A percentile compares a stretch with the other conserved stretches of the same genome.
phyloP scores from a whole-genome alignment of 2,797 vertebrate species.

The Lemur catta region DNA sequence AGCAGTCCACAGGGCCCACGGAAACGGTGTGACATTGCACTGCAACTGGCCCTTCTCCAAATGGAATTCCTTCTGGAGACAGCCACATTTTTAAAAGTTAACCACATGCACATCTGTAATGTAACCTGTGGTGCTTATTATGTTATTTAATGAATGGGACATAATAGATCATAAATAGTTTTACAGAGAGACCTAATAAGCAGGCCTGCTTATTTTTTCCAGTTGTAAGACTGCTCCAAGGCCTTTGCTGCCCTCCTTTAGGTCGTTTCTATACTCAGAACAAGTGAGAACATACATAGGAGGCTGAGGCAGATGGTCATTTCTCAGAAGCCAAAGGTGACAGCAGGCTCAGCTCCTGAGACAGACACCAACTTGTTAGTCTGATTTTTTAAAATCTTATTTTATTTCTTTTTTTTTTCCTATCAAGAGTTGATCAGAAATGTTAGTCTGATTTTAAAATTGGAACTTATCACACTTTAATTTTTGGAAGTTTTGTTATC shows the following conservation, averaged over 20 bases:
- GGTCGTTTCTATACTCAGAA: background rate
- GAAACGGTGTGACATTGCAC: constrained; percentile 24
- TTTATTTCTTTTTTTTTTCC: background rate
- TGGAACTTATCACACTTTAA: background rate
- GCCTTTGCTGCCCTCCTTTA: background rate
- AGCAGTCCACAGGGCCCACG: background rate
- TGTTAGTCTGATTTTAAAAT: background rate
- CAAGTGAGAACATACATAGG: background rate
- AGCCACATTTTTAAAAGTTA: constrained; percentile 47
- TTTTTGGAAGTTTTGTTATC: background rate
- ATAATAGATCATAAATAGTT: constrained; percentile 46
- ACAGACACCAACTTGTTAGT: background rate
- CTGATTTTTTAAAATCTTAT: background rate
- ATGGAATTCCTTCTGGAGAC: constrained; percentile 20
- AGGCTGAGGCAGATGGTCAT: background rate
- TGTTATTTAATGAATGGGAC: constrained; percentile 31
- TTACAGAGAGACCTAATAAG: background rate
- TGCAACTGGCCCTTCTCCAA: constrained; percentile 43
- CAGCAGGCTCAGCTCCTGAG: background rate
- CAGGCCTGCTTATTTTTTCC: constrained; percentile 24
- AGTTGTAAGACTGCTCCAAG: background rate
- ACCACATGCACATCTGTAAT: background rate
- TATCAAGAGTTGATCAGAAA: background rate
- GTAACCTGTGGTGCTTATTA: background rate
- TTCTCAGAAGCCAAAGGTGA: constrained; percentile 11